These are phyloP conservation scores for Camptogramma bilineatum DNA, from an alignment of 2,888 invertebrate genomes.

Conservation along the genomic window DNA sequence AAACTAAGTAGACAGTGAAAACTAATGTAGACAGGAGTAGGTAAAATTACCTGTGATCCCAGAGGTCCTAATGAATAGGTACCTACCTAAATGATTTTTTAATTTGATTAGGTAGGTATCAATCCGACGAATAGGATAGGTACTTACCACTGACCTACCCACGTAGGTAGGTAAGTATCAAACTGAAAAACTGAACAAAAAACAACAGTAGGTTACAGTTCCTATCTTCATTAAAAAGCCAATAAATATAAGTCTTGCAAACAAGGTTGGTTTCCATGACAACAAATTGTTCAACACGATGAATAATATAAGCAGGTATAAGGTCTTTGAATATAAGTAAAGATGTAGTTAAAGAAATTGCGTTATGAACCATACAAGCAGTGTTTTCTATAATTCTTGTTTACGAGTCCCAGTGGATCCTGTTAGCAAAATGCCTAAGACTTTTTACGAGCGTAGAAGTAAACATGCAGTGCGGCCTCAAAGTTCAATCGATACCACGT, in stretches of 20 bases:
- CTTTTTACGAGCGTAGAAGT: constrained; percentile 87
- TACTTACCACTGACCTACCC: no score
- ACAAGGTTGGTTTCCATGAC: constrained; percentile 41
- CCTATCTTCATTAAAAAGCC: no score
- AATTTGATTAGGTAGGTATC: no score
- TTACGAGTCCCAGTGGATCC: constrained; percentile 90
- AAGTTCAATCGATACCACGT: constrained; percentile 68
- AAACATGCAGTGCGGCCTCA: constrained; percentile 38
- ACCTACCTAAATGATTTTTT: no score
- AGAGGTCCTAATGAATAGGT: no score
- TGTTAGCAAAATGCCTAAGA: constrained; percentile 89
- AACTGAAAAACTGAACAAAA: no score
- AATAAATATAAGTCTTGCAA: no score
- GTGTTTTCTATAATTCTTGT: constrained; percentile 90
- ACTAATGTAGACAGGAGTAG: no score
- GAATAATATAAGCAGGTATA: not conserved
- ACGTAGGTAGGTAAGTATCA: no score
- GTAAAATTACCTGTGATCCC: no score
- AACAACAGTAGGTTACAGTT: not conserved
- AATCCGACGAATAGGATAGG: no score
- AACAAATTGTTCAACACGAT: constrained; percentile 42
- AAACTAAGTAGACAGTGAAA: no score
- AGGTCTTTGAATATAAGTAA: constrained; percentile 4
- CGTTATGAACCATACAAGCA: constrained; percentile 81
- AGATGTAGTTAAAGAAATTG: constrained; percentile 15